Evolutionary conservation across 2,797 vertebrate genomes (phyloP), one percentile per base, ranked within the genome.

Genomic region (Catostomus latipinnis): DNA sequence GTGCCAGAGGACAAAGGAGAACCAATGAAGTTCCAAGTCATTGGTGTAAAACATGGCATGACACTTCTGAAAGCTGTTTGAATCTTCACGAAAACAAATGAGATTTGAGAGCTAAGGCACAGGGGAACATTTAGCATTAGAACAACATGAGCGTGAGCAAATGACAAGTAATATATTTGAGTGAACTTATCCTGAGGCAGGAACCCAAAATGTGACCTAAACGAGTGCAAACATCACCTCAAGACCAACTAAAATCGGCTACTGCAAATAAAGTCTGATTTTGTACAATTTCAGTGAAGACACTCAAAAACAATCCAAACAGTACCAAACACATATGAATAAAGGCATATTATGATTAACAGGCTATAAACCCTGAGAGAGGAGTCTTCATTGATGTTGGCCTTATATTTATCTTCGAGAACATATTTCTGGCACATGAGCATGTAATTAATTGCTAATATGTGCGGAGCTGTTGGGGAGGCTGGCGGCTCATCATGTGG

Each of bases 371-470:
- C 66, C 45, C 48, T 7, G 22, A 65, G 5, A 5, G 50, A 65
- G 50, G 61, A 43, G 34, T 34, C 61, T 65, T 65, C 61, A 63
- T 18, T 71, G 76, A 62, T 62, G 67, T 71, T 43, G 9, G 2
- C 16, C 43, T 12, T 65, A 14, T 34, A 57, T 57, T 72, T 67
- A 14, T 74, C 53, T 48, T 50, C 8, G 7, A 63, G 63, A 72
- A 57, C 61, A 57, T 74, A 49, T 52, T 52, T 74, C 71, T 73
- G 79, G 72, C 82, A 61, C 63, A 48, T 68, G 61, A 60, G 63
- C 80, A 70, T 52, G 80, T 60, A 83, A 86, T 84, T 80, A 84
- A 80, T 80, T 56, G 45, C 61, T 80, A 76, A 82, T 80, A 69
- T 72, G 69, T 56, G 71, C 5, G 1, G 68, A 57, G 71, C 48